Evolutionary conservation across 2,797 vertebrate species (phyloP).

Genomic region (Ammospiza maritima): DNA sequence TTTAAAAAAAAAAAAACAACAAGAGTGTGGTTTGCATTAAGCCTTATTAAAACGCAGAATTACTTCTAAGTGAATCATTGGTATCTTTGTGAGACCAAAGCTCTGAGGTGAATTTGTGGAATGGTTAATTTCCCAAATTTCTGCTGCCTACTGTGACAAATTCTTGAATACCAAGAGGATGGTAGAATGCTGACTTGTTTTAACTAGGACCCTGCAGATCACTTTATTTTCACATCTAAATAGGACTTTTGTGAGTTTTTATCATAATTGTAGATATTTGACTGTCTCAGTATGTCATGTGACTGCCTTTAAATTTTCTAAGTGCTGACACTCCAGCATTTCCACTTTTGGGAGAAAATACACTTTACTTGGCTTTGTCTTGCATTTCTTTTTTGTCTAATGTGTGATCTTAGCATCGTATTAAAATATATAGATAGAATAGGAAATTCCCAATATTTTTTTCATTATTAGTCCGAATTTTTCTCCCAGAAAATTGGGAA

Average conservation of each 20-base stretch:
- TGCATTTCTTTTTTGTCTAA: not conserved
- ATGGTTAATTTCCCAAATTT: rapidly evolving
- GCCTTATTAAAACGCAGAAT: not conserved
- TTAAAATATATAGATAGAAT: not conserved
- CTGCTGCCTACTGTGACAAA: not conserved
- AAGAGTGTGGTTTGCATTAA: not conserved
- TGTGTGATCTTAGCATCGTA: not conserved
- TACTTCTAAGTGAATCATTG: not conserved
- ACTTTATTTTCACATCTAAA: not conserved
- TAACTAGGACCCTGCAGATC: not conserved
- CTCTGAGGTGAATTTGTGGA: not conserved
- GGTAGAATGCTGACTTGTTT: not conserved
- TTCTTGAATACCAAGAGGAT: not conserved
- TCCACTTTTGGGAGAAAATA: not conserved
- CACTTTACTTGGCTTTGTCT: not conserved
- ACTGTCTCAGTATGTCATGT: not conserved
- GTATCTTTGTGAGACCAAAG: not conserved
- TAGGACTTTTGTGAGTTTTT: not conserved
- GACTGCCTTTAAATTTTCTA: not conserved
- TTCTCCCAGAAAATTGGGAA: not conserved
- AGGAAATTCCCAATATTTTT: not conserved
- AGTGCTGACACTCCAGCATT: not conserved
- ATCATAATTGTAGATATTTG: not conserved
- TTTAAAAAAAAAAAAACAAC: not conserved
- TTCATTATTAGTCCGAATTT: not conserved